These are phyloP conservation scores for Scrobipalpa costella DNA, from an alignment of 2,888 invertebrate species.

Conservation along the genomic window DNA sequence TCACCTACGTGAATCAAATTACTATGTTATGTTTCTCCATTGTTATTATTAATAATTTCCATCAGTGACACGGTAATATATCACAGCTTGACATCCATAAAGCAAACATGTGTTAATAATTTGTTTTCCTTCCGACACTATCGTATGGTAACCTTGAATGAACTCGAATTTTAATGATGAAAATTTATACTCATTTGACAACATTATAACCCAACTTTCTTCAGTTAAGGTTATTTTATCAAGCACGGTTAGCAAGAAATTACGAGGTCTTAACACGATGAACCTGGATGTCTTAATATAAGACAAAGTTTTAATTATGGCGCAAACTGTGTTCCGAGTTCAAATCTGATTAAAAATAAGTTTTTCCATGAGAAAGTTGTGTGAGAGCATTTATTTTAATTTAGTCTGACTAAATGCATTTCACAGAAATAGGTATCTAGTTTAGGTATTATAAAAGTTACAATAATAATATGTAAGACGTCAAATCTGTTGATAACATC, in stretches of 20 bases:
- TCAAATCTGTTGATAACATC: not conserved
- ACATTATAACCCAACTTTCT: slow-evolving; percentile 40
- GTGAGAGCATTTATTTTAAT: too few species aligned
- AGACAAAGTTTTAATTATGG: slow-evolving; percentile 17
- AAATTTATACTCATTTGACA: slow-evolving; percentile 25
- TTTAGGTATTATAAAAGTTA: too few species aligned
- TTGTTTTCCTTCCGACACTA: slow-evolving; percentile 20
- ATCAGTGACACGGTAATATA: not conserved
- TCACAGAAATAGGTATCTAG: too few species aligned
- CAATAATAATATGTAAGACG: too few species aligned
- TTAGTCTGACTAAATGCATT: too few species aligned
- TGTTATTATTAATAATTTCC: not conserved
- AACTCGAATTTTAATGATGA: slow-evolving; percentile 18
- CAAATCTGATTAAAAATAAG: not conserved
- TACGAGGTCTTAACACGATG: slow-evolving; percentile 14
- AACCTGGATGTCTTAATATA: slow-evolving; percentile 2
- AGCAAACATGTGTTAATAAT: slow-evolving; percentile 19
- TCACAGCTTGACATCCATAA: slow-evolving; percentile 15
- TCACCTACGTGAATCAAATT: not conserved
- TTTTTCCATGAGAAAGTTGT: not conserved
- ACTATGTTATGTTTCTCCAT: not conserved
- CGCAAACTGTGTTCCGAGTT: not conserved
- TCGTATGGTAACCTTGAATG: not conserved
- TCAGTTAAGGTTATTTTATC: not conserved
- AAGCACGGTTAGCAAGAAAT: slow-evolving; percentile 28